These are phyloP conservation scores for Pterois miles DNA, from an alignment of 2,797 vertebrate genomes.

Conservation along the genomic window DNA sequence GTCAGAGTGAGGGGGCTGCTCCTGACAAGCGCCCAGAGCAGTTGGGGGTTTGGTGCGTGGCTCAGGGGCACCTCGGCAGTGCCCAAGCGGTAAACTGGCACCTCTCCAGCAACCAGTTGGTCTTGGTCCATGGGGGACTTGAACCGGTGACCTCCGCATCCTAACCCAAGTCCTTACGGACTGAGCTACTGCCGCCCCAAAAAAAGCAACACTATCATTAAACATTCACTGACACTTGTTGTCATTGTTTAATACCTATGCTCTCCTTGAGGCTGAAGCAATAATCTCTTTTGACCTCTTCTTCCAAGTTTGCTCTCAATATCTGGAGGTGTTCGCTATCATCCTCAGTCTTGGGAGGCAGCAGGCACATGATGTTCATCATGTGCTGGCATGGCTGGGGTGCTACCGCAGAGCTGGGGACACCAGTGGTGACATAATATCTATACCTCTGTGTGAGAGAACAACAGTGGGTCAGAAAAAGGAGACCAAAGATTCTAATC, in stretches of 20 bases:
- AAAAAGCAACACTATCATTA: neutral
- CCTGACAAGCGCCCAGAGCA: no score
- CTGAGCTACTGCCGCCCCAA: no score
- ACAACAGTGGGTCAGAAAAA: slow-evolving; percentile 3
- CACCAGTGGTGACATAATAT: slow-evolving; percentile 85
- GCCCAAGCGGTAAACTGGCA: no score
- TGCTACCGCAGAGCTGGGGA: slow-evolving; percentile 84
- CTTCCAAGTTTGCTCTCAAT: slow-evolving; percentile 70
- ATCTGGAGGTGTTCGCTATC: slow-evolving; percentile 54
- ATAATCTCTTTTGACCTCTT: slow-evolving; percentile 87
- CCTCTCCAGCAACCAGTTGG: no score
- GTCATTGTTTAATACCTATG: slow-evolving; percentile 82
- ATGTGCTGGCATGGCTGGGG: slow-evolving; percentile 81
- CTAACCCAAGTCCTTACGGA: no score
- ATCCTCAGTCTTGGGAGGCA: slow-evolving; percentile 71
- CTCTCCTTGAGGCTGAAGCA: slow-evolving; percentile 84
- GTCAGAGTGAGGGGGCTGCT: no score
- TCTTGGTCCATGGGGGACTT: no score
- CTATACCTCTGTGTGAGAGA: slow-evolving; percentile 84
- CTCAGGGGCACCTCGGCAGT: no score
- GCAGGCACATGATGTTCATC: slow-evolving; percentile 76
- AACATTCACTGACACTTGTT: neutral
- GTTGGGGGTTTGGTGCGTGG: no score
- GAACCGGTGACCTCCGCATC: no score
- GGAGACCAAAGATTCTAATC: neutral